These are phyloP conservation scores for Epizoanthus stellaris DNA, from an alignment of 92 coral and sea anemone species.

Conservation along the genomic window DNA sequence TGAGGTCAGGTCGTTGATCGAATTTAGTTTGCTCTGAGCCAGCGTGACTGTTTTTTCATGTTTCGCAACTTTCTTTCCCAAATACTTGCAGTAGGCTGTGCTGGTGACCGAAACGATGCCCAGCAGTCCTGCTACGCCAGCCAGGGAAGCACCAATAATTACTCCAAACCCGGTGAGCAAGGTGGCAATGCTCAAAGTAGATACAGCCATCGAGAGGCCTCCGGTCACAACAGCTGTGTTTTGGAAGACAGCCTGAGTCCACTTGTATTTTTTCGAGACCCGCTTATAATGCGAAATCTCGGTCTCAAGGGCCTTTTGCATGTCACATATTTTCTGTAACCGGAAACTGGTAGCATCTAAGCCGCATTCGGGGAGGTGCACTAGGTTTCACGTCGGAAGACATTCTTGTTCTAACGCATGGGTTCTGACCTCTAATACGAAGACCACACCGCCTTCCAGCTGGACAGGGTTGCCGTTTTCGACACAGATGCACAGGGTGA, in stretches of 20 bases:
- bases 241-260: slow-evolving; percentile 1
- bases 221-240: not conserved
- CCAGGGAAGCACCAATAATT: not conserved
- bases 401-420: too few relatives aligned
- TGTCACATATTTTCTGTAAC: not conserved
- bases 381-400: too few relatives aligned
- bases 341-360: not conserved
- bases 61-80: not conserved
- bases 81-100: not conserved
- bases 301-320: not conserved
- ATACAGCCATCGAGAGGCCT: not conserved
- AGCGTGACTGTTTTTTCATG: not conserved
- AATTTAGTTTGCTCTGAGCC: too few relatives aligned
- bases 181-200: not conserved
- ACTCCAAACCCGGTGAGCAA: slow-evolving; percentile 10
- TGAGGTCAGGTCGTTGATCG: too few relatives aligned
- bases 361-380: too few relatives aligned
- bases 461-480: too few relatives aligned
- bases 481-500: too few relatives aligned
- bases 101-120: slow-evolving; percentile 5
- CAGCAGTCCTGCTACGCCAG: not conserved
- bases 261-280: not conserved
- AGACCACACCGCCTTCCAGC: too few relatives aligned
- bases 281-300: not conserved
- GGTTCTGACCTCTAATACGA: too few relatives aligned